A percentile compares a stretch with the other conserved stretches of the same genome.
Conservation (phyloP, 2,888 invertebrate genomes). For the Drosophila mimetica region DNA sequence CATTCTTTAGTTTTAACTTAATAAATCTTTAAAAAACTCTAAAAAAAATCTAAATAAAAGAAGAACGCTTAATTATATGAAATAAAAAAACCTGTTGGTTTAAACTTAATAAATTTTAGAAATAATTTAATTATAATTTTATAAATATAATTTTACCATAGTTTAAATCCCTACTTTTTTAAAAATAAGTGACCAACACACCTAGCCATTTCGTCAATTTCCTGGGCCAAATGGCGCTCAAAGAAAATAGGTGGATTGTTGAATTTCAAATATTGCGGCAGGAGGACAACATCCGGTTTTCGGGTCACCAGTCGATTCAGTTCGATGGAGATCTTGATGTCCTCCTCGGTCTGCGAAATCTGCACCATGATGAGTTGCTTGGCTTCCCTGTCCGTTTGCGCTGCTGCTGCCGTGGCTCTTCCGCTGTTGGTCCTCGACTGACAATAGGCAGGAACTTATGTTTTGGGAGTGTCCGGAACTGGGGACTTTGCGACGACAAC, state of each 20-base stretch:
- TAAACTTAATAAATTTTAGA: no score
- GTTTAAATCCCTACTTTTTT: no score
- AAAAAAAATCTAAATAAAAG: no score
- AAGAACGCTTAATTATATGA: no score
- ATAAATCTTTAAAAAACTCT: no score
- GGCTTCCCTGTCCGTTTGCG: constrained; percentile 16
- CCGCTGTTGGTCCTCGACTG: constrained; percentile 23
- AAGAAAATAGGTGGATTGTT: constrained; percentile 84
- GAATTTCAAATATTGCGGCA: constrained; percentile 82
- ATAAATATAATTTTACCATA: no score
- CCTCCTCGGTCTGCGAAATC: constrained; percentile 83
- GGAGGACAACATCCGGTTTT: constrained; percentile 82
- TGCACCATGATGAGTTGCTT: constrained; percentile 78
- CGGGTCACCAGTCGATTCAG: constrained; percentile 80
- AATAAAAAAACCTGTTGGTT: no score
- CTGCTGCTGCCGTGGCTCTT: constrained; percentile 13
- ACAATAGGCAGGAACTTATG: constrained; percentile 39
- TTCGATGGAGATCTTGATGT: constrained; percentile 83
- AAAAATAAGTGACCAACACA: constrained; percentile 3
- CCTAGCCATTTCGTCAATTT: constrained; percentile 82
- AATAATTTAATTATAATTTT: no score
- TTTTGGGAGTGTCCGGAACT: constrained; percentile 23
- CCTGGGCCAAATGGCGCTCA: constrained; percentile 82
- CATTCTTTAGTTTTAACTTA: no score
- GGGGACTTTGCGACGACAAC: constrained; percentile 24